Evolutionary conservation across 2,113 vertebrate species (phyloP).

Genomic region (Pyrgilauda ruficollis): DNA sequence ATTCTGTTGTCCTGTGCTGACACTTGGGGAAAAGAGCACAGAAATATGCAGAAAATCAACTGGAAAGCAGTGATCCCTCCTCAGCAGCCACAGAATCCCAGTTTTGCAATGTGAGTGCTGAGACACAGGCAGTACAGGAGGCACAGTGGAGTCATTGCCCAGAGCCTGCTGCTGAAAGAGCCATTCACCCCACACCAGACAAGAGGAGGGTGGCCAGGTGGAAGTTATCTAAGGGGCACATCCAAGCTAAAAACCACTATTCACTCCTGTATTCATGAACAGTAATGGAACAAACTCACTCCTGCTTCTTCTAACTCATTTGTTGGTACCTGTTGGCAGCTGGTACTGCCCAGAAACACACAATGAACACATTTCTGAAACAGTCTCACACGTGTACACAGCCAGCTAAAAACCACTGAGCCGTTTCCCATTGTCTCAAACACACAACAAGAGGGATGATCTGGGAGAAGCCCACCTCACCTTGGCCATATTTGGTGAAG

Average conservation of each 20-base stretch:
- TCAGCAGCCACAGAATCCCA: background rate
- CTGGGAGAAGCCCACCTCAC: constrained; percentile 53
- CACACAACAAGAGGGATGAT: background rate
- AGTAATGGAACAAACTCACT: background rate
- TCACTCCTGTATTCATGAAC: background rate
- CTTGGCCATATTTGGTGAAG: constrained; percentile 95
- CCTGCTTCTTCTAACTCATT: background rate
- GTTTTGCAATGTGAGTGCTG: background rate
- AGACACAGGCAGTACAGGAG: background rate
- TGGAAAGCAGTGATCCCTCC: background rate
- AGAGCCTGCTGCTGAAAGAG: background rate
- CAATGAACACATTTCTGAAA: background rate
- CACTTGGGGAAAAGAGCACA: background rate
- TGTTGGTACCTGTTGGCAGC: background rate
- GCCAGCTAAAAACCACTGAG: background rate
- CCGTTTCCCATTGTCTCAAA: background rate
- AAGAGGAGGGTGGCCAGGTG: background rate
- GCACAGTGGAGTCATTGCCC: background rate
- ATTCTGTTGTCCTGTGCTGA: background rate
- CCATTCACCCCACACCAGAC: background rate
- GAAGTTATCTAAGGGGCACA: background rate
- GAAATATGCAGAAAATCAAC: background rate
- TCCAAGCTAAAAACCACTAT: background rate
- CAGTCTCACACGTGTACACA: background rate
- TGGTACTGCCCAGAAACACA: background rate